Evolutionary conservation across 2,113 vertebrate species (phyloP), one percentile per base, ranked within the genome.

Genomic region (Eleginops maclovinus): DNA sequence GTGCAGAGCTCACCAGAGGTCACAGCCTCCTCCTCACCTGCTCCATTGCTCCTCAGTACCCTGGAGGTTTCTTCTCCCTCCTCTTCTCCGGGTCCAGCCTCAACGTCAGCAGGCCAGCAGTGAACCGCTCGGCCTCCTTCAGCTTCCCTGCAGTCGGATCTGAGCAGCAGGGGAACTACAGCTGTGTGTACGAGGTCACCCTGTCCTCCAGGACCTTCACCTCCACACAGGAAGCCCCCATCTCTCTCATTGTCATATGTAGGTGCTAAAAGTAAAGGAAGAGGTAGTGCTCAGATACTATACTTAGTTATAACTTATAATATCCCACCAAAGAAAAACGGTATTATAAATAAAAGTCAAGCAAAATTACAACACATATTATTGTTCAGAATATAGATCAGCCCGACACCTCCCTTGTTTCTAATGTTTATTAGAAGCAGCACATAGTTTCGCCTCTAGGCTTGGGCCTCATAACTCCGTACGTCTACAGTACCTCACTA

Each of bases 131-230:
- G 3, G 58, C 75, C 49, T 63, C 66, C 24, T 78, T 77, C 24
- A 21, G 22, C 41, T 64, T 78, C 26, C 75, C 59, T 55, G 49
- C 2, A 21, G 67, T 77, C 14, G 61, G 61, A 3, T 72, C 72
- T 51, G 9, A 80, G 28, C 51, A 4, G 11, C n/a, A 64, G 46
- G 47, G 73, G 3, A 60, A 64, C 76, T 83, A 82, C 47, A 67
- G 58, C 49, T 77, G 66, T 63, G 66, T 62, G 66, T 70, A 77
- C 24, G 66, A 77, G 22, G 58, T 70, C 58, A 59, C 43, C 14
- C n/a, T 58, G 64, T 44, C 64, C 10, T 12, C 44, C 21, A 13
- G 17, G 46, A 68, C 8, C 43, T 60, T 59, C 43, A 60, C 2
- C 9, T 68, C 64, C 6, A 14, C 43, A 4, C 17, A 15, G 28